A percentile compares a stretch with the other conserved stretches of the same genome.
Conservation (phyloP, 2,113 vertebrate genomes). For the Pluvialis apricaria region DNA sequence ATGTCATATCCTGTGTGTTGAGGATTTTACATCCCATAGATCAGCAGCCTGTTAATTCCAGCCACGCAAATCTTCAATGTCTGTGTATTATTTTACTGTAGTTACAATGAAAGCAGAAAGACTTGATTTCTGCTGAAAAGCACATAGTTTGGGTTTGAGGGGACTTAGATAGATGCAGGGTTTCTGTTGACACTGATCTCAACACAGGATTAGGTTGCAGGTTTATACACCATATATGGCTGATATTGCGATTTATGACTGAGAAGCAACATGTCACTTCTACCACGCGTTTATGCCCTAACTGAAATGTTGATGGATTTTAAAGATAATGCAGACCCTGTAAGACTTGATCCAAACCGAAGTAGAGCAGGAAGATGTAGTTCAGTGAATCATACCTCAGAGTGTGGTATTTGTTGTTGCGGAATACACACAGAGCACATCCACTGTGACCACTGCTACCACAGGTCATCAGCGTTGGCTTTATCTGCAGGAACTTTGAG, state of each 20-base stretch:
- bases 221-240: background rate
- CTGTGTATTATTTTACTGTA: background rate
- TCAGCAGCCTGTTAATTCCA: background rate
- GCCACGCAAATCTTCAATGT: background rate
- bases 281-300: background rate
- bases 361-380: background rate
- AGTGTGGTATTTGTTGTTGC: background rate
- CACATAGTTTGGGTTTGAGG: background rate
- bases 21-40: background rate
- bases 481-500: background rate
- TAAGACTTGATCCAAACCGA: background rate
- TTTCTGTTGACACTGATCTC: background rate
- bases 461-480: accelerated
- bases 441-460: background rate
- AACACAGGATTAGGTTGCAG: background rate
- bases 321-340: background rate
- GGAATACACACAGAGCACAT: background rate
- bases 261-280: background rate
- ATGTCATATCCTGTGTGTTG: background rate
- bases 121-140: background rate
- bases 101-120: background rate
- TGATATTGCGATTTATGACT: background rate
- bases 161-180: background rate
- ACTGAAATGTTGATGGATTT: background rate
- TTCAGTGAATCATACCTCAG: background rate